Conservation (phyloP, 2,113 vertebrate species). For the Empidonax traillii region DNA sequence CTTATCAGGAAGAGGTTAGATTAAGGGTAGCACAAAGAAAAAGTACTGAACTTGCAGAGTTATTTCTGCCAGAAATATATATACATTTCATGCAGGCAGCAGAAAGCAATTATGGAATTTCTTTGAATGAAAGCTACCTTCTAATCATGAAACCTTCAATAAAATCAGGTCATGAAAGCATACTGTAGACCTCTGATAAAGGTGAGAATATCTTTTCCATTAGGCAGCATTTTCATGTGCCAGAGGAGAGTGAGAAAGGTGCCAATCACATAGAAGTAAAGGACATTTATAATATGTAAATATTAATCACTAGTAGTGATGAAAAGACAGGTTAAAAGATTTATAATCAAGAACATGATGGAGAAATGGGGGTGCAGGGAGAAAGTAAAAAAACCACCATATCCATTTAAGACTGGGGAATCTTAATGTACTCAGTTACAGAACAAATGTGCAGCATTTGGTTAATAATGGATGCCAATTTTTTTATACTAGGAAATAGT, state of each 20-base stretch:
- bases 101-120: not conserved
- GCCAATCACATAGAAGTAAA: not conserved
- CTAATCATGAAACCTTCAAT: not conserved
- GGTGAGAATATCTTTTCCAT: not conserved
- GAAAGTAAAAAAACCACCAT: not conserved
- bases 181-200: not conserved
- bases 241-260: not conserved
- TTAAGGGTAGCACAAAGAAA: not conserved
- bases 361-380: fast-evolving
- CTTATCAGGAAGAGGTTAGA: not conserved
- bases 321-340: not conserved
- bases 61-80: not conserved
- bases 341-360: not conserved
- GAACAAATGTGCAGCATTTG: not conserved
- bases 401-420: not conserved
- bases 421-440: not conserved
- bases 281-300: not conserved
- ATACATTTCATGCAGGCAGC: not conserved
- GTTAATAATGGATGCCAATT: not conserved
- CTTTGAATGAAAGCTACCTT: constrained; percentile 15
- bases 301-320: not conserved
- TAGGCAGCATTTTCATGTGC: not conserved
- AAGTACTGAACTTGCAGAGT: not conserved
- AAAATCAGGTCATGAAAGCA: not conserved
- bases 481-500: not conserved